Percentiles rank a stretch among this genome's conserved stretches.
These are phyloP conservation scores for Drosophila nigrodunni DNA, from an alignment of 1,140 invertebrate genomes.

Conservation along the genomic window DNA sequence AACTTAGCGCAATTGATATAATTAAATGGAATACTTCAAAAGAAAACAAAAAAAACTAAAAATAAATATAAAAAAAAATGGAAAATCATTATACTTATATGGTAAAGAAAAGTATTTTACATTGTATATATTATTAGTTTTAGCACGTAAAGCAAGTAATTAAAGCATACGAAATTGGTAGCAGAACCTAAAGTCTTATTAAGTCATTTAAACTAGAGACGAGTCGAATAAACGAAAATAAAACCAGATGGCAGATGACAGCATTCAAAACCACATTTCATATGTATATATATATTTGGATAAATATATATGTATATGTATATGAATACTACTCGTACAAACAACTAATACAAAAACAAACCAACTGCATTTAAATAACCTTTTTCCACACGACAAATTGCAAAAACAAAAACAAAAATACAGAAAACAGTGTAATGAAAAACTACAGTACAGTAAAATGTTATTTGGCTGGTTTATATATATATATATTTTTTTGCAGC, in stretches of 20 bases:
- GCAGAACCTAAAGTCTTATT: constrained; percentile 64
- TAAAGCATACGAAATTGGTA: constrained; percentile 64
- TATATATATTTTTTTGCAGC: constrained; percentile 20
- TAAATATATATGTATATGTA: constrained; percentile 34
- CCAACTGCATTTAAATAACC: constrained; percentile 55
- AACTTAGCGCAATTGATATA: constrained; percentile 84
- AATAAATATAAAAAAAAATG: not conserved
- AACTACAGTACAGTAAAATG: constrained; percentile 12
- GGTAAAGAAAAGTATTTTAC: constrained; percentile 71
- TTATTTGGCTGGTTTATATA: constrained; percentile 23
- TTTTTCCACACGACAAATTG: constrained; percentile 52
- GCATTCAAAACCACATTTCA: constrained; percentile 45
- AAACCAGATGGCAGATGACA: constrained; percentile 46
- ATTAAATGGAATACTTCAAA: constrained; percentile 68
- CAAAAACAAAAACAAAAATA: constrained; percentile 7
- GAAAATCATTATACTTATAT: constrained; percentile 35
- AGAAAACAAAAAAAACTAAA: constrained; percentile 22
- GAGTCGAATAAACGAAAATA: constrained; percentile 28
- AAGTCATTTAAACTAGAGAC: constrained; percentile 66
- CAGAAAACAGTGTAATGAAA: not conserved
- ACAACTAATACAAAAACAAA: constrained; percentile 29
- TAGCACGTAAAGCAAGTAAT: constrained; percentile 74
- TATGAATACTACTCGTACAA: constrained; percentile 51
- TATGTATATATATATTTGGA: constrained; percentile 31
- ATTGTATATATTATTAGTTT: constrained; percentile 84